Percentiles rank a stretch among this genome's conserved stretches.
These are phyloP conservation scores for Scomberomorus guttatus DNA, from an alignment of 2,797 vertebrate genomes.

Conservation along the genomic window DNA sequence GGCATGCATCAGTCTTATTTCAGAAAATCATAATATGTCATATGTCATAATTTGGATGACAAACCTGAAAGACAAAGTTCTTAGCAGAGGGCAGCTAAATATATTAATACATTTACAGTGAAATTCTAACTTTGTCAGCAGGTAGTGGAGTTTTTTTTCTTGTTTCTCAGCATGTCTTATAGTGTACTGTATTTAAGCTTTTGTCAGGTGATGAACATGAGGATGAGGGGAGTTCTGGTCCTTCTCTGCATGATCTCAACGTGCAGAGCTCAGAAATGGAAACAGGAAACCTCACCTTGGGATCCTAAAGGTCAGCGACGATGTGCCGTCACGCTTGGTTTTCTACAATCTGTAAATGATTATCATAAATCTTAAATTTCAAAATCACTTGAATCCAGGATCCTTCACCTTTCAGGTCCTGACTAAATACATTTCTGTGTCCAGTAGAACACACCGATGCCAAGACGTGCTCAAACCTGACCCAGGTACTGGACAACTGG, in stretches of 20 bases:
- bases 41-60: not conserved
- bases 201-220: constrained; percentile 54
- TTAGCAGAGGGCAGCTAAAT: not conserved
- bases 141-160: not conserved
- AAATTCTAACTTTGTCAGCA: not conserved
- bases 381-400: not conserved
- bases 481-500: constrained; percentile 93
- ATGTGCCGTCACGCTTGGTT: not conserved
- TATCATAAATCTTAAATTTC: not conserved
- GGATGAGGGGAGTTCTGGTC: constrained; percentile 58
- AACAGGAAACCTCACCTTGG: constrained; percentile 70
- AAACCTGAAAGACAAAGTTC: not conserved
- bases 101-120: too few species aligned
- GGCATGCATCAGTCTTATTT: not conserved
- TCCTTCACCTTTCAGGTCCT: not conserved
- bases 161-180: constrained; percentile 2
- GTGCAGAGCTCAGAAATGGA: constrained; percentile 78
- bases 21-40: not conserved
- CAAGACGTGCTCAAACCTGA: constrained; percentile 90
- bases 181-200: constrained; percentile 29
- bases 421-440: constrained; percentile 8
- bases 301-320: constrained; percentile 75
- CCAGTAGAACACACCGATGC: constrained; percentile 64
- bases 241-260: constrained; percentile 79
- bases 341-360: constrained; percentile 10